Evolutionary conservation across 2,888 invertebrate species (phyloP), one percentile per base, ranked within the genome.

Genomic region (Junonia oenone): DNA sequence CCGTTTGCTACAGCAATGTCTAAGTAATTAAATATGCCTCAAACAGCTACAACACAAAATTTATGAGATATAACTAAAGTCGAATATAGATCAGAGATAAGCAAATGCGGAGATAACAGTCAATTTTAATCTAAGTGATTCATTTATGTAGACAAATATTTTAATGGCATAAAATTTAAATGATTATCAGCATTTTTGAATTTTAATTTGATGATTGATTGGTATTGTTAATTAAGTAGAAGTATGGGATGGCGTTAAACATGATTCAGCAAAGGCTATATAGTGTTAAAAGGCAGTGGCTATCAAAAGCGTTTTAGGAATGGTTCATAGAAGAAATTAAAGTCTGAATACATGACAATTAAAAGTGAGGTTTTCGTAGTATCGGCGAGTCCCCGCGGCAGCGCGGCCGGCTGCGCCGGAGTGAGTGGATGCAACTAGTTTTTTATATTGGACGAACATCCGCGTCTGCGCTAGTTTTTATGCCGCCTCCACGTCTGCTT

Each of bases 391-490:
- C 14, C 33, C 6, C 51, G 15, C 26, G 51, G 15, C 22, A n/a
- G 54, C 29, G 33, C 52, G 45, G 58, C 37, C 8, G 33, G 26
- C 33, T 65, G 56, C 57, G 57, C 55, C 64, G 66, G 68, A 51
- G 73, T 68, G 72, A 72, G 71, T 76, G 73, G 73, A 72, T 78
- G 81, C 78, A 78, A 69, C 75, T 68, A 71, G 76, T 83, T 83
- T 83, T 80, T 81, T 71, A 49, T 63, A 56, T 62, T 66, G 61
- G 55, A 61, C 64, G 72, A 75, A 83, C 82, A 83, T 84, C 85
- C 83, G 84, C 70, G 82, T 85, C 79, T 75, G 76, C 71, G 70
- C 79, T 64, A 74, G 76, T 86, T 86, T 85, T 86, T 84, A 75
- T 75, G 62, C 66, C 70, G 67, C 70, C 71, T 69, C 66, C 65